Percentiles rank a stretch among this genome's conserved stretches.
phyloP scores from a whole-genome alignment of 92 coral and sea anemone species.

The Phenganax stokvisi region DNA sequence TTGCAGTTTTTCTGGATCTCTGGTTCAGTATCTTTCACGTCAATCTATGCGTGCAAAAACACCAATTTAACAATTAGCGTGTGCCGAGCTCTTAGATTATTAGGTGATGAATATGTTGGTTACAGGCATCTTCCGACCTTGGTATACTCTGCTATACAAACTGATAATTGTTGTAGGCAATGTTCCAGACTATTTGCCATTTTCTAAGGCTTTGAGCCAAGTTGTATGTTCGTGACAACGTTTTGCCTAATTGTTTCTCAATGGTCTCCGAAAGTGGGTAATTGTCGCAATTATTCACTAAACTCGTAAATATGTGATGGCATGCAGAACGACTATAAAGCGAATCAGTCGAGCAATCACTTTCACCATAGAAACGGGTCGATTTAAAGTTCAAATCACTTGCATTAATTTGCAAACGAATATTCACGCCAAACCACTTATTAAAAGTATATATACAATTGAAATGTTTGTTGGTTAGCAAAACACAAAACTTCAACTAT shows the following conservation, averaged over 20 bases:
- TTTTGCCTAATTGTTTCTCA: not conserved
- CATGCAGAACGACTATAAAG: conserved; percentile 1
- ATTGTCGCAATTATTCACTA: too few relatives aligned
- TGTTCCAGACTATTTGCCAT: too few relatives aligned
- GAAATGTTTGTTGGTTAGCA: not conserved
- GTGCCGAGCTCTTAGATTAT: conserved; percentile 27
- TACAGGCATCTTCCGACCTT: too few relatives aligned
- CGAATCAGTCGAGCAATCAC: conserved; percentile 1
- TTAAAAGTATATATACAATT: not conserved
- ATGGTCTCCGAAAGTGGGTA: not conserved
- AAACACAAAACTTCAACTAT: not conserved
- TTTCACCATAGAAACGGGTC: conserved; percentile 7
- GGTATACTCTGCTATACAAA: too few relatives aligned
- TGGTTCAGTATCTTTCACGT: conserved; percentile 49
- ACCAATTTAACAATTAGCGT: not conserved
- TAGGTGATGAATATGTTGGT: too few relatives aligned
- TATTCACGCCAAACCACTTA: not conserved
- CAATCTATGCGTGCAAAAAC: conserved; percentile 20
- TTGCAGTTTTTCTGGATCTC: conserved; percentile 73
- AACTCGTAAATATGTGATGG: not conserved
- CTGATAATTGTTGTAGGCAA: too few relatives aligned
- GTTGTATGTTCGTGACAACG: too few relatives aligned
- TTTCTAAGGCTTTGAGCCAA: too few relatives aligned
- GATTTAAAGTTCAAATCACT: conserved; percentile 5
- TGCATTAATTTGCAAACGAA: not conserved